Percentiles rank a stretch among this genome's conserved stretches.
phyloP scores from a whole-genome alignment of 2,113 vertebrate species.

The Murina feae region DNA sequence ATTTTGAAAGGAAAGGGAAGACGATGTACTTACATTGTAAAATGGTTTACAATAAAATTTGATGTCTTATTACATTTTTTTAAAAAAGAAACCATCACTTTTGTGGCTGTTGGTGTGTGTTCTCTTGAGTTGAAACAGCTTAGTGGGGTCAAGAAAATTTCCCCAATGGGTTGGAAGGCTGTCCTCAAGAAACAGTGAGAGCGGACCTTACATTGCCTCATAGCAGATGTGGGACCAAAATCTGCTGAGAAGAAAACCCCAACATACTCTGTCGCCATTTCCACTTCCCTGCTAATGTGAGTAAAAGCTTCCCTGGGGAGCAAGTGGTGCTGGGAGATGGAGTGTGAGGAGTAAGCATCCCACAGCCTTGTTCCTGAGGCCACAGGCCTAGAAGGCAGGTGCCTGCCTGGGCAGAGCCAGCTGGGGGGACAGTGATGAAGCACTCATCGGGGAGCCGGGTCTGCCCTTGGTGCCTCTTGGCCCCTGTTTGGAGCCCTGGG shows the following conservation, averaged over 20 bases:
- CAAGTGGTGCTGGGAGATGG: not conserved
- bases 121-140: not conserved
- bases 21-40: slow-evolving; percentile 80
- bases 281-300: not conserved
- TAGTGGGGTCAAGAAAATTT: not conserved
- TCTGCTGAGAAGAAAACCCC: not conserved
- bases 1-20: slow-evolving; percentile 74
- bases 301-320: not conserved
- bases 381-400: not conserved
- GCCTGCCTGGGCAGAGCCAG: not conserved
- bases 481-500: not conserved
- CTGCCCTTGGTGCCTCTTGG: not conserved
- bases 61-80: slow-evolving; percentile 68
- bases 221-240: not conserved
- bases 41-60: slow-evolving; percentile 91
- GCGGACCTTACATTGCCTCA: not conserved
- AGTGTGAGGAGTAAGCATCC: not conserved
- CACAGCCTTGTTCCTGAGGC: not conserved
- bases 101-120: slow-evolving; percentile 17
- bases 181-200: not conserved
- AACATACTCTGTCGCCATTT: not conserved
- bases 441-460: not conserved
- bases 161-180: not conserved
- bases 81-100: slow-evolving; percentile 18
- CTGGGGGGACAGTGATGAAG: not conserved